Base-by-base conservation (phyloP, 2,113 vertebrate species). In the Pyxicephalus adspersus region DNA sequence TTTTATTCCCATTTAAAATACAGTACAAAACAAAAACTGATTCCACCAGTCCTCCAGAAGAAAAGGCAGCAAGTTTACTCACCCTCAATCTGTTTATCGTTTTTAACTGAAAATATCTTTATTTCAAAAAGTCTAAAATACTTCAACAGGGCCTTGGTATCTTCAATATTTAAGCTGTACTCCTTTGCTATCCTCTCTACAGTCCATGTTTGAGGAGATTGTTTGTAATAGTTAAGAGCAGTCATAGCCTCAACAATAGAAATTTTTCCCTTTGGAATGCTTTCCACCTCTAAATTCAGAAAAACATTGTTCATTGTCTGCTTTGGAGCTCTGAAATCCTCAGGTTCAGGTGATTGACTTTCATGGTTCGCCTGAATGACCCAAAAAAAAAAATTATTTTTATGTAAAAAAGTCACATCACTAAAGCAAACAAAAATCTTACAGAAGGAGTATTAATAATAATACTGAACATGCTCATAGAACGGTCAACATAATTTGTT, bases 111-210 rank as follows among this genome's bases (percentile, higher is more conserved):
- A 65, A 95, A 89, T 70, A 95, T 83, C 60, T 94, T 85, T 18
- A 97, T 83, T 70, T 93, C 67, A 81, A 98, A 99, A 61, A 94
- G 94, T 83, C 93, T 85, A 85, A 98, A 98, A 87, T 94, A 97
- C 64, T 91, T 90, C 23, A 96, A 77, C 45, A 97, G 84, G 28
- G 92, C 90, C 76, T 90, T 90, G 22, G 95, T 93, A 2, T 99
- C 95, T 81, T 93, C 93, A 55, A 92, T 80, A 78, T 96, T 93
- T 85, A 99, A 90, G 65, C 83, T 89, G 85, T 95, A 99, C 82
- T 99, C 96, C 83, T 89, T 84, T 19, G 95, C 92, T 71, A 99
- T 92, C 90, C 94, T 98, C 79, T 95, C 91, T 6, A 90, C 84
- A 61, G 95, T 97, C 96, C 96, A 98, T 0, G 74, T 91, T 50